Evolutionary conservation across 1,140 invertebrate genomes (phyloP), one percentile per base, ranked within the genome.

Genomic region (Geopemphigus sp.): DNA sequence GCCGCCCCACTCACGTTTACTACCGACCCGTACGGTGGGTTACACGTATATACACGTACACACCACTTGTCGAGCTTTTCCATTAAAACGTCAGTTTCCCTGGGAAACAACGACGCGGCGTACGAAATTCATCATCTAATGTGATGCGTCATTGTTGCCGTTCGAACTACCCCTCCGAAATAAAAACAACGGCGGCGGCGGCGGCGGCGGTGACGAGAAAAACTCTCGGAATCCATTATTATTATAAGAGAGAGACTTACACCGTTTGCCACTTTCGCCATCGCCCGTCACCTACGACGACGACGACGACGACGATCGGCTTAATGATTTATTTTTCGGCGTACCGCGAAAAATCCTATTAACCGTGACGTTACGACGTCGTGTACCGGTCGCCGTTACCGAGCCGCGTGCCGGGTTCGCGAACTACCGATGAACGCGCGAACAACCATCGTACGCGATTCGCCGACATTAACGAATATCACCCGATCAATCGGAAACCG

Each of bases 91-190:
- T 70, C 66, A 70, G 39, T n/a, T 70, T 70, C 5, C 4, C 6
- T 10, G 22, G 39, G 22, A 50, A 70, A 70, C 66, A 70, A 63
- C 29, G 59, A 61, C 59, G 15, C 29, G 26, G 24, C 59, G 29
- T 47, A 70, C 47, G 66, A 50, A 70, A 70, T 70, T 70, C 66
- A 70, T 70, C 39, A 70, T 70, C 66, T 70, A 70, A 70, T 70
- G 66, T 70, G 66, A 70, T 50, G 22, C 47, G 66, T 70, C 66
- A 70, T 70, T 70, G 66, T 70, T 47, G 14, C 22, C 39, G 32
- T n/a, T n/a, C n/a, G n/a, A n/a, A n/a, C 22, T 12, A 2, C 39
- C 39, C 5, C 11, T 22, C 66, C 22, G 1, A 70, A 19, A 32
- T 61, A 61, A 68, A 70, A 70, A 70, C 39, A 1, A 22, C 5